Evolutionary conservation across 2,113 vertebrate genomes (phyloP).

Genomic region (Zosterops lateralis): DNA sequence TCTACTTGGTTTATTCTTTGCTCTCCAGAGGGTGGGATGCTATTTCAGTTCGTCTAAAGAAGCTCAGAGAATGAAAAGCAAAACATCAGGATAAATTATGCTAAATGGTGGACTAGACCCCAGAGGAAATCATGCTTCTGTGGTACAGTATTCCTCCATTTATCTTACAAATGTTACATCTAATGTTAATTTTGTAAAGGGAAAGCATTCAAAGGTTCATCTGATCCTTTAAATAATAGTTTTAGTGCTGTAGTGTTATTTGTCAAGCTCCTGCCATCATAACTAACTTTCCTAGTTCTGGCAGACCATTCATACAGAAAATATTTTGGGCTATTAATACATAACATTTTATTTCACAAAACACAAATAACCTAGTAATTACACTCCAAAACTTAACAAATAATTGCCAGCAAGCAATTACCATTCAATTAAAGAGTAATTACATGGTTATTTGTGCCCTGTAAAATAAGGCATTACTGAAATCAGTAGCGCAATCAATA

Average conservation of each 20-base stretch:
- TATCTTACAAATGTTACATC: constrained; percentile 49
- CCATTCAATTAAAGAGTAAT: constrained; percentile 80
- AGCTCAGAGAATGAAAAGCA: constrained; percentile 36
- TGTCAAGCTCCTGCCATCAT: constrained; percentile 5
- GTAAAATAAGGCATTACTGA: constrained; percentile 74
- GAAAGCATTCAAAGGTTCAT: constrained; percentile 39
- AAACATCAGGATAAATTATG: constrained; percentile 67
- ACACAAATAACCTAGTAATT: constrained; percentile 71
- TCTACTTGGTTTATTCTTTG: constrained; percentile 53
- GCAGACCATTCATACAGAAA: constrained; percentile 3
- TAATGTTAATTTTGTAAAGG: constrained; percentile 53
- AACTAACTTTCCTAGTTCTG: constrained; percentile 17
- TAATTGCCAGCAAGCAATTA: constrained; percentile 79
- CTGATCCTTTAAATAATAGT: constrained; percentile 24
- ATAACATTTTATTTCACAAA: constrained; percentile 67
- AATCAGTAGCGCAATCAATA: constrained; percentile 76
- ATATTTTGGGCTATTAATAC: constrained; percentile 32
- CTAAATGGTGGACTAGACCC: constrained; percentile 60
- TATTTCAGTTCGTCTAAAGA: constrained; percentile 59
- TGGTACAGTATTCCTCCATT: constrained; percentile 51
- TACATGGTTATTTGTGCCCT: constrained; percentile 76
- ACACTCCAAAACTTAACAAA: constrained; percentile 71
- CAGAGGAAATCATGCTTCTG: constrained; percentile 63
- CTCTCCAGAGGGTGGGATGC: constrained; percentile 31
- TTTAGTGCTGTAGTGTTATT: not conserved